These are phyloP conservation scores for Sebastes reedi DNA, from an alignment of 2,797 vertebrate genomes.

Conservation along the genomic window DNA sequence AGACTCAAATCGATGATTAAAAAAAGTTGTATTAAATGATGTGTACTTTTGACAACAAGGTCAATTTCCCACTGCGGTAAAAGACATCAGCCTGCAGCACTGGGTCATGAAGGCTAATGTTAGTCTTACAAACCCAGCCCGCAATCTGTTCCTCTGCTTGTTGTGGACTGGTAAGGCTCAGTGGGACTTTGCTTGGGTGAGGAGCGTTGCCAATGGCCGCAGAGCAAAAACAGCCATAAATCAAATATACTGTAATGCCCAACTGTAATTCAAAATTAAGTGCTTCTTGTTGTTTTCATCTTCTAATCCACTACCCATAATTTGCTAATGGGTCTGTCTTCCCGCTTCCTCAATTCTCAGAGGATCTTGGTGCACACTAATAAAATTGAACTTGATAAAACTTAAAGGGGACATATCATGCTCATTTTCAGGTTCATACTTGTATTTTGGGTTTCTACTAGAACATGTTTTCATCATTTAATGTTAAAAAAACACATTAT, in stretches of 20 bases:
- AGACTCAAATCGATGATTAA: neutral
- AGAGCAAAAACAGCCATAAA: conserved; percentile 37
- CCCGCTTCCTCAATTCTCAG: conserved; percentile 6
- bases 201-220: neutral
- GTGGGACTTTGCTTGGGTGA: neutral
- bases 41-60: neutral
- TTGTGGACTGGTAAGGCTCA: neutral
- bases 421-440: neutral
- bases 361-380: conserved; percentile 21
- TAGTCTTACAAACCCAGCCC: neutral
- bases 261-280: conserved; percentile 28
- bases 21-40: neutral
- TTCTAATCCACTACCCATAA: conserved; percentile 23
- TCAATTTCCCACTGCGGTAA: neutral
- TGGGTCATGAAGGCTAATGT: neutral
- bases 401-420: neutral
- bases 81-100: neutral
- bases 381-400: conserved; percentile 33
- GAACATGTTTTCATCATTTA: no score
- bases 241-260: conserved; percentile 22
- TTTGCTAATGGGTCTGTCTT: conserved; percentile 48
- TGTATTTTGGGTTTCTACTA: neutral
- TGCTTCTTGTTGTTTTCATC: conserved; percentile 34
- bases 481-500: no score
- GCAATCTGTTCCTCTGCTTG: neutral